Base-by-base conservation (phyloP, 2,113 vertebrate genomes). In the Guaruba guarouba region DNA sequence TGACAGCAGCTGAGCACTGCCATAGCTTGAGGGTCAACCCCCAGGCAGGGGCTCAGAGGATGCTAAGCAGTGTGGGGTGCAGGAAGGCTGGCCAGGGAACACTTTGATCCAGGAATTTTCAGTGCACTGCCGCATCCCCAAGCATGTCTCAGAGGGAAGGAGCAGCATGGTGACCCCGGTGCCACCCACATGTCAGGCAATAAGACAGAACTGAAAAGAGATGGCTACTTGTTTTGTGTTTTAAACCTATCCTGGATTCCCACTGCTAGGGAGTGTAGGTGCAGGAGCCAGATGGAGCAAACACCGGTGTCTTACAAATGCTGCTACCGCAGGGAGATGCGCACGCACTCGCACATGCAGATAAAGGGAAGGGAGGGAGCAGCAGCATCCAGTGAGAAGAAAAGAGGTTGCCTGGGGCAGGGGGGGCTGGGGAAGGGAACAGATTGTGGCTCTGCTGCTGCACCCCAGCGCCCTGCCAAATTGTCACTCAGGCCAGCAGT, bases 381-480 rank as follows among this genome's bases (percentile, higher is more conserved):
- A 17, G 46, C 64, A 85, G 74, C 63, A 87, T 74, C 62, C 14
- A 82, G 80, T 20, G 63, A 85, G 80, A 92, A 96, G 66, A 86
- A 90, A 88, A 15, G 46, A 86, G 71, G 71, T 90, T 92, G 86
- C 92, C 91, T 28, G 10, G 64, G 94, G 82, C 87, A 84, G 91
- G 64, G 89, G 62, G 51, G 90, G 79, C 41, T 86, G 69, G 81
- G 54, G 48, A 92, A 88, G 28, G 11, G 93, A 97, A 92, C 96
- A 96, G 96, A 96, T 96, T 97, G 96, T 91, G 85, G 76, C 90
- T 92, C 90, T 86, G 90, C 82, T 93, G 88, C 94, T 77, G 74
- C 95, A 94, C 81, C 77, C 29, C 80, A 92, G 54, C 1, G 0
- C 80, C 80, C 63, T 91, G 93, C 93, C 92, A 85, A 82, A 69